A percentile compares a stretch with the other conserved stretches of the same genome.
Evolutionary conservation across 2,888 invertebrate species (phyloP).

Genomic region (Blomia tropicalis): DNA sequence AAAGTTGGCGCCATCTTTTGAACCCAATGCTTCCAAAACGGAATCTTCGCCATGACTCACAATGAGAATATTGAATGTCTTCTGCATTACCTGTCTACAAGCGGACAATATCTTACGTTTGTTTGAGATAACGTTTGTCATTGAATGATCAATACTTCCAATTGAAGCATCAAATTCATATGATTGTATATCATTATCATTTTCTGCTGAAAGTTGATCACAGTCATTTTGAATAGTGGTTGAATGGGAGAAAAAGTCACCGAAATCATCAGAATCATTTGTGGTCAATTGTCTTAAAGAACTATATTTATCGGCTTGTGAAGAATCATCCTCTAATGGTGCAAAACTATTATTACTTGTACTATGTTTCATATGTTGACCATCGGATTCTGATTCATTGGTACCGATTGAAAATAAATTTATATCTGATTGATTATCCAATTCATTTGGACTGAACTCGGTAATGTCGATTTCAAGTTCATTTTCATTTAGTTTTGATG

Average conservation of each 20-base stretch:
- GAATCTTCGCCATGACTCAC: conserved; percentile 23
- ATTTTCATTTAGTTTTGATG: neutral
- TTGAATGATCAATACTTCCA: neutral
- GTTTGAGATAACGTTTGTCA: neutral
- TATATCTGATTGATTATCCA: neutral
- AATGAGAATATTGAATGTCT: conserved; percentile 21
- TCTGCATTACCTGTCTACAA: conserved; percentile 17
- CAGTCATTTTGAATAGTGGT: neutral
- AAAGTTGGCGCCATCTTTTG: conserved; percentile 12
- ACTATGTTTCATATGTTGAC: neutral
- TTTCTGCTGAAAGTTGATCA: neutral
- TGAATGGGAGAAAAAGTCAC: conserved; percentile 19
- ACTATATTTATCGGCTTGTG: conserved; percentile 15
- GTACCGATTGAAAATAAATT: neutral
- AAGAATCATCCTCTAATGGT: neutral
- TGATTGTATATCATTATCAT: neutral
- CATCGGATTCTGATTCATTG: neutral
- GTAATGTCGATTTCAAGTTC: neutral
- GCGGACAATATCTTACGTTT: conserved; percentile 7
- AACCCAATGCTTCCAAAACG: conserved; percentile 17
- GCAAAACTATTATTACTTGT: neutral
- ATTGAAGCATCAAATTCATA: neutral
- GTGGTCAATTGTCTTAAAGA: neutral
- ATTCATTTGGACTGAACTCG: neutral
- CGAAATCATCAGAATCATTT: conserved; percentile 16